Conservation (phyloP, 2,888 invertebrate species). For the Baronia brevicornis region DNA sequence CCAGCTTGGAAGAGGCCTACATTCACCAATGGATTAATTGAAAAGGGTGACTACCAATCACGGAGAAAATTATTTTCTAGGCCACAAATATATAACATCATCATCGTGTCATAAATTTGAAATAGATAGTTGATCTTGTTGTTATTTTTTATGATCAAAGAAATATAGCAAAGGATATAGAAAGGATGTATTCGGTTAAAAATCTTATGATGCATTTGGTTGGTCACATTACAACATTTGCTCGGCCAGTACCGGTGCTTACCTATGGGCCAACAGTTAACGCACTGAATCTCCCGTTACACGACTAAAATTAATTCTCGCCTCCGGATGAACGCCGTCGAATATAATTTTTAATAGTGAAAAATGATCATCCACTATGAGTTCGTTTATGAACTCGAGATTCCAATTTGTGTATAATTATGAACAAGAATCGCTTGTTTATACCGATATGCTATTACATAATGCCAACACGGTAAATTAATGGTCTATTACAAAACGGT, state of each 20-base stretch:
- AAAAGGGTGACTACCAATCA: too few relatives aligned
- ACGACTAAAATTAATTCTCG: slow-evolving; percentile 46
- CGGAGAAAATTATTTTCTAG: too few relatives aligned
- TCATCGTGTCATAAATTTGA: too few relatives aligned
- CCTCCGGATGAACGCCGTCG: slow-evolving; percentile 34
- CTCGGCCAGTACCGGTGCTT: slow-evolving; percentile 16
- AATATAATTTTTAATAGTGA: slow-evolving; percentile 52
- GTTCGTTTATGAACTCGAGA: slow-evolving; percentile 41
- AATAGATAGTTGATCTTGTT: too few relatives aligned
- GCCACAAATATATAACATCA: too few relatives aligned
- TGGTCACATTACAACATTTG: slow-evolving; percentile 24
- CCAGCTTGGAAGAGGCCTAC: too few relatives aligned
- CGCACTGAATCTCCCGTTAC: slow-evolving; percentile 46
- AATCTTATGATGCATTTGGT: slow-evolving; percentile 5
- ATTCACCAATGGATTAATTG: too few relatives aligned
- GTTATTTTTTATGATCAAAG: too few relatives aligned
- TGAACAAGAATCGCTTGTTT: slow-evolving; percentile 44
- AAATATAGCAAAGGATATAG: too few relatives aligned
- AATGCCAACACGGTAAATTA: slow-evolving; percentile 35
- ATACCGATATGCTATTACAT: slow-evolving; percentile 36
- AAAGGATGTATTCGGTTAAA: neutral
- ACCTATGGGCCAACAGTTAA: slow-evolving; percentile 28
- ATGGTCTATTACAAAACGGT: slow-evolving; percentile 40
- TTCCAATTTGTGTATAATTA: slow-evolving; percentile 49
- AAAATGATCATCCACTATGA: slow-evolving; percentile 44